Base-by-base conservation (phyloP, 2,888 invertebrate genomes). In the Theretra japonica region DNA sequence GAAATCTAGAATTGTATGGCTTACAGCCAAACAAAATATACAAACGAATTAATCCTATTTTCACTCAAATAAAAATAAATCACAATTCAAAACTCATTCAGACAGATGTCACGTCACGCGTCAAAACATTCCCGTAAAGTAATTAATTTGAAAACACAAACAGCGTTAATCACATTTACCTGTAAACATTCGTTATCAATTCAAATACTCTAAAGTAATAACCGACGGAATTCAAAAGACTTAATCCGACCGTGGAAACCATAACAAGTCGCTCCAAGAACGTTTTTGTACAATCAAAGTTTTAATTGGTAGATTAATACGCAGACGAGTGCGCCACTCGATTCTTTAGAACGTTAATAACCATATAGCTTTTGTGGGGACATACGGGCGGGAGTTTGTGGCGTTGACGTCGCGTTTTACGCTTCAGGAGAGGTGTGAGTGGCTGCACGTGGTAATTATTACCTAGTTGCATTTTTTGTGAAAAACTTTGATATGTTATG, bases 261-360 rank as follows among this genome's bases (percentile, higher is more conserved):
- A 79, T 75, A 81, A 83, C 81, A 82, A 84, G 79, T 82, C 84
- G 83, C 81, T 83, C 81, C 75, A 76, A 80, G 80, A 82, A 82
- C 76, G 81, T 83, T 86, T 83, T 83, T 81, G 78, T 77, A 77
- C 81, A 80, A 82, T 79, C 78, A 82, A 86, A 87, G 77, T 86
- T 87, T 83, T 87, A 86, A 87, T 87, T 86, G 83, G 88, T 82
- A 82, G 87, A 87, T 88, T 89, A 90, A 87, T 86, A 84, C 83
- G 80, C 77, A 76, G 80, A 73, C 75, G 75, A 76, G 72, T 75
- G 59, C 73, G 69, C 72, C 73, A 76, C 74, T 74, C 73, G 75
- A 75, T 74, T 75, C 77, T 79, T 76, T 72, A 72, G 73, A 75
- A 74, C 74, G 76, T 73, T 74, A 75, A 76, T 79, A 78, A 72